These are phyloP conservation scores for Novumbra hubbsi DNA, from an alignment of 2,797 vertebrate genomes.

Conservation along the genomic window DNA sequence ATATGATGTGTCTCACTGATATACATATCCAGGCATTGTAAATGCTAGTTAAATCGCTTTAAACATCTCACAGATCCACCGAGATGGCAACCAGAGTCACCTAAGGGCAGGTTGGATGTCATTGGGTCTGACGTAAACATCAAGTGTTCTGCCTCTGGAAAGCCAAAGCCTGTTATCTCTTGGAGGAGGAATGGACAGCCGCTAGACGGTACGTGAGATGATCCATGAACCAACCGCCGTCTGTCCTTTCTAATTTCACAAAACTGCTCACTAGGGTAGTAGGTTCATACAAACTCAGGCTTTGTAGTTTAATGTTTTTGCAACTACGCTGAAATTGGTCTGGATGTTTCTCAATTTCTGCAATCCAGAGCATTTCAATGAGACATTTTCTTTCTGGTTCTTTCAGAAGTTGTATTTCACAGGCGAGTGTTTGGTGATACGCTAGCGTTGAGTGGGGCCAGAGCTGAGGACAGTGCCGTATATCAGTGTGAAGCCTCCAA, in stretches of 20 bases:
- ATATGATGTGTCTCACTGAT: background rate
- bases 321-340: background rate
- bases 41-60: background rate
- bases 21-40: background rate
- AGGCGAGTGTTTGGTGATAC: constrained; percentile 64
- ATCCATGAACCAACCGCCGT: background rate
- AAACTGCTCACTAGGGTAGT: background rate
- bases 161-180: constrained; percentile 78
- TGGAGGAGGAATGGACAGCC: constrained; percentile 86
- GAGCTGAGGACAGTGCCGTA: constrained; percentile 80
- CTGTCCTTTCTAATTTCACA: background rate
- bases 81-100: constrained; percentile 79
- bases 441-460: constrained; percentile 67
- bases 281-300: background rate
- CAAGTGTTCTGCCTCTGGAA: constrained; percentile 84
- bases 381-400: constrained; percentile 3
- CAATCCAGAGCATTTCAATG: too few species aligned
- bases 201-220: constrained; percentile 72
- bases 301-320: background rate
- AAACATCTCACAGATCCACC: constrained; percentile 79
- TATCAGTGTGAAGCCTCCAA: constrained; percentile 93
- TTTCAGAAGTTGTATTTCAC: constrained; percentile 56
- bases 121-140: constrained; percentile 79
- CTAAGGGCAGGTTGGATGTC: constrained; percentile 76
- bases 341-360: background rate